These are phyloP conservation scores for Darevskia nairensis DNA, from an alignment of 2,797 vertebrate genomes.

Conservation along the genomic window DNA sequence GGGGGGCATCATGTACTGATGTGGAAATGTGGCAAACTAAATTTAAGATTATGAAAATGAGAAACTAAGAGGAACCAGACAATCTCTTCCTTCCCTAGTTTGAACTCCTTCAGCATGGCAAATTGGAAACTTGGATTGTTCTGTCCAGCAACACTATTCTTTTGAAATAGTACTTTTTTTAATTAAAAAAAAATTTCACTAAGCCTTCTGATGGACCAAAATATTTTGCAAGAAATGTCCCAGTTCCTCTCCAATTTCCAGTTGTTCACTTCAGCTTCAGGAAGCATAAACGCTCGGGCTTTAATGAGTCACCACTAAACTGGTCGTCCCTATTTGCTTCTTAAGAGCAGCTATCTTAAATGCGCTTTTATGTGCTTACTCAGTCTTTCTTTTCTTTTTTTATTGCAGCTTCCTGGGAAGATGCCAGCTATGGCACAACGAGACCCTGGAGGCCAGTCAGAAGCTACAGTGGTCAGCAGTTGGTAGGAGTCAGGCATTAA, in stretches of 20 bases:
- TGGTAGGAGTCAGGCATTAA: conserved; percentile 12
- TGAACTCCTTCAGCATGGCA: too few species aligned
- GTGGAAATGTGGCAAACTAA: too few species aligned
- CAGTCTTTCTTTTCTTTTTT: background rate
- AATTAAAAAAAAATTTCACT: too few species aligned
- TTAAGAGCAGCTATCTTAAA: conserved; percentile 7
- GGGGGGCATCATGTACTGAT: too few species aligned
- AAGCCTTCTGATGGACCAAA: background rate
- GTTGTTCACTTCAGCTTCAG: background rate
- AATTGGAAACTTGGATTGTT: too few species aligned
- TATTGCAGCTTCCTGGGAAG: conserved; percentile 13
- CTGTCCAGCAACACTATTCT: background rate
- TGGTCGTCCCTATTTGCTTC: background rate
- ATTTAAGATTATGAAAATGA: too few species aligned
- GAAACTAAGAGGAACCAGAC: too few species aligned
- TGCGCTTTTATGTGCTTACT: background rate
- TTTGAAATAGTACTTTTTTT: background rate
- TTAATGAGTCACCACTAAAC: conserved; percentile 22
- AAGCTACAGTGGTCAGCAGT: conserved; percentile 9
- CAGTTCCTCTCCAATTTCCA: background rate
- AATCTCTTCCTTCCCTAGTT: too few species aligned
- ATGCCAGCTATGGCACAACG: background rate
- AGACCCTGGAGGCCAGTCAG: conserved; percentile 8
- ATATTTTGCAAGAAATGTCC: background rate
- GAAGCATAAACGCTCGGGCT: too few species aligned